Evolutionary conservation across 1,140 invertebrate genomes (phyloP).

Genomic region (Sipha flava): DNA sequence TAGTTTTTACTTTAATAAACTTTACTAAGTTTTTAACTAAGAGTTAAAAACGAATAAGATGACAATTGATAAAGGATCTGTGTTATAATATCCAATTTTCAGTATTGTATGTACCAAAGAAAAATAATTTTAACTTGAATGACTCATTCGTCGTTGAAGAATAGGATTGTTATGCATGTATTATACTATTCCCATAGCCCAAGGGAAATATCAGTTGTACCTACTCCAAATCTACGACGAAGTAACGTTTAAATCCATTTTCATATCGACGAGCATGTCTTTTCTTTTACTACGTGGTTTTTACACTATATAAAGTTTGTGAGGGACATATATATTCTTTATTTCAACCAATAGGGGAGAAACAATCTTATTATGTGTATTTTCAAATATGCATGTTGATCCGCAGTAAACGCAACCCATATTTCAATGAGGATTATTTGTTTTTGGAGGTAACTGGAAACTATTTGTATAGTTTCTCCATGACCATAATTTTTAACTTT

Average conservation of each 20-base stretch:
- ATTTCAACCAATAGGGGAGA: background rate
- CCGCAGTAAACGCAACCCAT: background rate
- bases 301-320: background rate
- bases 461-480: background rate
- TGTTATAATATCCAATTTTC: no score
- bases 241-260: background rate
- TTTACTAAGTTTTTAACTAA: no score
- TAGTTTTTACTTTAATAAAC: no score
- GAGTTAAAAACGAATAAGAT: no score
- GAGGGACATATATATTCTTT: background rate
- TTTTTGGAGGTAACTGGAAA: background rate
- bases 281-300: background rate
- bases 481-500: background rate
- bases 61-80: no score
- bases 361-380: background rate
- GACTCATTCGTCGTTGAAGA: background rate
- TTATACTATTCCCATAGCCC: background rate
- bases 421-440: background rate
- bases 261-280: background rate
- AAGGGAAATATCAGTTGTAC: slow-evolving; percentile 16
- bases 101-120: no score
- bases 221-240: background rate
- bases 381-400: background rate
- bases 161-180: background rate
- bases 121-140: no score